Evolutionary conservation across 2,113 vertebrate species (phyloP), one percentile per base, ranked within the genome.

Genomic region (Varanus komodoensis): DNA sequence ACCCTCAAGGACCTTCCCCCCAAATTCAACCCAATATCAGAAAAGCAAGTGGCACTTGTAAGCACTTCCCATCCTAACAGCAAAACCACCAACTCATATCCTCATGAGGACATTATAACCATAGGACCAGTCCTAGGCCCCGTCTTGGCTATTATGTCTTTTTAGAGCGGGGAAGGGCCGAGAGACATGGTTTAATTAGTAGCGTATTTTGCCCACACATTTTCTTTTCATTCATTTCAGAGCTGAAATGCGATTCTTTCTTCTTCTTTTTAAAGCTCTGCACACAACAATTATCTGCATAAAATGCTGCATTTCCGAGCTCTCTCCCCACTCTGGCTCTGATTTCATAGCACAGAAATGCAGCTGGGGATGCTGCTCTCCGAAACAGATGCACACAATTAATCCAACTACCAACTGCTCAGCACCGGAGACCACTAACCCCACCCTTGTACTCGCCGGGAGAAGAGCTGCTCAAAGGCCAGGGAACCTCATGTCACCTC

Each of bases 291-390:
- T 85, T 84, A 87, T n/a, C 82, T 89, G 77, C 15, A 21, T 11
- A 86, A n/a, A n/a, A 71, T 5, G 84, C 71, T 93, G 82, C 89
- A 48, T 61, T 21, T 89, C 90, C 79, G 61, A 9, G 82, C 75
- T 71, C 80, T 0, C 0, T 48, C 23, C 61, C 61, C 32, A 17
- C 71, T 67, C 69, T 83, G 25, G 57, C 82, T 19, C 38, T 61
- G n/a, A 5, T n/a, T 11, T 0, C 14, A 90, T 80, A 71, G 4
- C 69, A 29, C 89, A 29, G 29, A 73, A 79, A 9, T 0, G 68
- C 78, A 86, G 54, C 0, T 67, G 83, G 29, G 48, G 75, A 44
- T 25, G 21, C 6, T 0, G 1, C 54, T 87, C 84, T 83, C 87
- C 54, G 61, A 34, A 93, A 25, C 69, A 64, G 87, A 86, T 69